A percentile compares a stretch with the other conserved stretches of the same genome.
phyloP scores from a whole-genome alignment of 2,797 vertebrate species.

The Notolepis coatsorum region DNA sequence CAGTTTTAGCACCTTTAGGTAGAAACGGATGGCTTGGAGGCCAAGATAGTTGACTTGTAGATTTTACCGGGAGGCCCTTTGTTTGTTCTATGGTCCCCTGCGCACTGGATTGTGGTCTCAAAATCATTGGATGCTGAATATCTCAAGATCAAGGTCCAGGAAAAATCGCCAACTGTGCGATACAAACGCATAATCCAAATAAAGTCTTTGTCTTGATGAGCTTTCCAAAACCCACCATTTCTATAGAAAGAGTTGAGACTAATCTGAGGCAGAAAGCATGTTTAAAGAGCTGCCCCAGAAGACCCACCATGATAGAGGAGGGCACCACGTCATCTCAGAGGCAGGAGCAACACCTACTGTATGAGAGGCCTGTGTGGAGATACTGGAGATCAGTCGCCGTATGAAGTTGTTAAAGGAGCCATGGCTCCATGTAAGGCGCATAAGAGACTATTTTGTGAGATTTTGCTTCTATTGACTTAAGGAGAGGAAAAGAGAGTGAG shows the following conservation, averaged over 20 bases:
- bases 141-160: conserved; percentile 22
- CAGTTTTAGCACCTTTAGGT: conserved; percentile 41
- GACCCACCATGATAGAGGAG: conserved; percentile 13
- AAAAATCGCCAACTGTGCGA: conserved; percentile 21
- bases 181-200: conserved; percentile 8
- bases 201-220: neutral
- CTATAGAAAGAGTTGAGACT: conserved; percentile 9
- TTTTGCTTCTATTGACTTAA: conserved; percentile 24
- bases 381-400: neutral
- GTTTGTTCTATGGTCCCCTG: conserved; percentile 10
- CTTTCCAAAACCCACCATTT: conserved; percentile 13
- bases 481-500: conserved; percentile 8
- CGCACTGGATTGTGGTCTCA: conserved; percentile 31
- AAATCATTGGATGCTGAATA: conserved; percentile 20
- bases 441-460: neutral
- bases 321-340: neutral
- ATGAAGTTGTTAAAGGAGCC: conserved; percentile 19
- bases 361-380: conserved; percentile 28
- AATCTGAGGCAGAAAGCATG: neutral
- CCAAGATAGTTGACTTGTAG: conserved; percentile 17
- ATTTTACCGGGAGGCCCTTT: conserved; percentile 11
- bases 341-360: conserved; percentile 16
- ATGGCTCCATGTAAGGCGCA: neutral
- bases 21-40: conserved; percentile 32
- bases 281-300: neutral